Base-by-base conservation (phyloP, 2,113 vertebrate species). In the Amazona guildingii region DNA sequence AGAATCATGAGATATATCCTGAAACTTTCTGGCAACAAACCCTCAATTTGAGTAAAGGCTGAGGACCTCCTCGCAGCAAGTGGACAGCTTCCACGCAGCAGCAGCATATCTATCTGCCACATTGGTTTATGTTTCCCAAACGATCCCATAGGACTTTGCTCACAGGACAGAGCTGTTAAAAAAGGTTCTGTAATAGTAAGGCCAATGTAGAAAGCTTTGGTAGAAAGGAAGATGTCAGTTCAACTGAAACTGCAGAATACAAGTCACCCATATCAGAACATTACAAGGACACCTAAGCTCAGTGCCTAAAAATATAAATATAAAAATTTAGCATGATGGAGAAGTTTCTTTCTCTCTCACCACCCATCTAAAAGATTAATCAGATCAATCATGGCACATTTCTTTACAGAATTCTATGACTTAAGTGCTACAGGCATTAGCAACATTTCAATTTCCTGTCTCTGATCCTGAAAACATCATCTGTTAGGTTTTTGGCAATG, bases 341-440 rank as follows among this genome's bases (percentile, higher is more conserved):
- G 67, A 66, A 92, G 59, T 77, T 95, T 90, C 69, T 88, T 93
- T 79, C 83, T 88, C 86, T 75, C 73, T 86, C 29, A 8, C 62
- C 74, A 69, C 74, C n/a, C 77, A 66, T 94, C 77, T 93, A 90
- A 96, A 96, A 96, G 89, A 95, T 95, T 97, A 95, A 96, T 92
- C 79, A 91, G 93, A 90, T 88, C 84, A 86, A 91, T 94, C 83
- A 88, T 17, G 57, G 51, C 86, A 94, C 94, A 94, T 96, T 96
- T 96, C 92, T 95, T 96, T 95, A 94, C 57, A 94, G 94, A 92
- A 93, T 89, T 92, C 95, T 91, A 75, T 87, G 90, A 96, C 86
- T 94, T 91, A 91, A 94, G 88, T 86, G 94, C 93, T 97, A 64
- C 57, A 97, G 95, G 90, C 92, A 95, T 96, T 94, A 96, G 74